A percentile compares a stretch with the other conserved stretches of the same genome.
Evolutionary conservation across 1,140 invertebrate genomes (phyloP).

Genomic region (Drosophila insularis): DNA sequence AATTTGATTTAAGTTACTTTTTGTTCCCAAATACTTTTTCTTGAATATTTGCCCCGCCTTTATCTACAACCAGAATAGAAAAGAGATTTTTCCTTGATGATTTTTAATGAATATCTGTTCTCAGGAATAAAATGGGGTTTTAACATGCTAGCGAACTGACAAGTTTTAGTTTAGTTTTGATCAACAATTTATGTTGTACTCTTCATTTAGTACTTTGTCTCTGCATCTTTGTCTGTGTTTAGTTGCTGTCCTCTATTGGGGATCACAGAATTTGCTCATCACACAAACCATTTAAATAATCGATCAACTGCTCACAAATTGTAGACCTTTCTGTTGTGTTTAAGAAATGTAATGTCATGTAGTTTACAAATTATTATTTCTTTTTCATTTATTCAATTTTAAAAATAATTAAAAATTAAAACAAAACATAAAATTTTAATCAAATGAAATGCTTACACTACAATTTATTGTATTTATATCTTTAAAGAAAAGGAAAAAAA

Average conservation of each 20-base stretch:
- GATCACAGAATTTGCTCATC: conserved; percentile 78
- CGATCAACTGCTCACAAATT: conserved; percentile 47
- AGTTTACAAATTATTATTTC: conserved; percentile 23
- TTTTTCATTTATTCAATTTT: conserved; percentile 54
- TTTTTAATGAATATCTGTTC: too few species aligned
- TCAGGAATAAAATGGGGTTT: too few species aligned
- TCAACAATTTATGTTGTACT: neutral
- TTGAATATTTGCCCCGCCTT: too few species aligned
- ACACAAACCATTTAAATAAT: conserved; percentile 67
- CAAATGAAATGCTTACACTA: conserved; percentile 54
- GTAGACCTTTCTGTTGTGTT: conserved; percentile 63
- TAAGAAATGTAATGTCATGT: conserved; percentile 9
- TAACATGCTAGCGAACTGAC: too few species aligned
- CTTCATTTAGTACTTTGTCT: neutral
- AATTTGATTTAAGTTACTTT: too few species aligned
- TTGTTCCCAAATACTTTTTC: too few species aligned
- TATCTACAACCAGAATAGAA: too few species aligned
- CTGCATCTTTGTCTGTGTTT: conserved; percentile 10
- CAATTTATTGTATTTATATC: conserved; percentile 34
- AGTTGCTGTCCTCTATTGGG: conserved; percentile 37
- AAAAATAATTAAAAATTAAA: conserved; percentile 68
- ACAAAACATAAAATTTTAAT: conserved; percentile 59
- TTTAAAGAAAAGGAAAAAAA: conserved; percentile 25
- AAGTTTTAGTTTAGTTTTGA: too few species aligned
- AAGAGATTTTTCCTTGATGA: too few species aligned